phyloP scores from a whole-genome alignment of 1,140 invertebrate genomes.

The Aphaenogaster floridana region DNA sequence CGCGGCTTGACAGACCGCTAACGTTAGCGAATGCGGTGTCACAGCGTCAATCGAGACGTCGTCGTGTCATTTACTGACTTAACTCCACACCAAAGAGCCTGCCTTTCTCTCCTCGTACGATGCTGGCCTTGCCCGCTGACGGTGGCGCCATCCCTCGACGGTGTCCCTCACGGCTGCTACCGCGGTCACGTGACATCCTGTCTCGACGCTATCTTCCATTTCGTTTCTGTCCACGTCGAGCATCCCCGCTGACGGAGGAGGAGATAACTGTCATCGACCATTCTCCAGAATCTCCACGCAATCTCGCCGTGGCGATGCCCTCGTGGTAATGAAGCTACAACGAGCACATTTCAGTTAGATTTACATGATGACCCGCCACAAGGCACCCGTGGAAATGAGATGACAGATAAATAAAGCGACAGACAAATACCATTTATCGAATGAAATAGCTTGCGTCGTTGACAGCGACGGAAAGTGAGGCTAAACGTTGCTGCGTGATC shows the following conservation, averaged over 20 bases:
- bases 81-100: conserved; percentile 54
- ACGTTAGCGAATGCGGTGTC: conserved; percentile 14
- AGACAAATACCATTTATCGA: not conserved
- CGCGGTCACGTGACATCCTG: conserved; percentile 25
- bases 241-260: not conserved
- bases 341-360: not conserved
- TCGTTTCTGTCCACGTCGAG: not conserved
- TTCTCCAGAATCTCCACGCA: not conserved
- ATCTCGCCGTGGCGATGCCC: not conserved
- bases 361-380: not conserved
- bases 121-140: conserved; percentile 24
- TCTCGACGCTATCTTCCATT: not conserved
- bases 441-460: not conserved
- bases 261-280: conserved; percentile 8
- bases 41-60: conserved; percentile 16
- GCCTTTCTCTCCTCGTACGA: conserved; percentile 44
- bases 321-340: not conserved
- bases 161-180: not conserved
- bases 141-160: conserved; percentile 63
- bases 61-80: conserved; percentile 49
- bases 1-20: not conserved
- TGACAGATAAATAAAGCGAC: not conserved
- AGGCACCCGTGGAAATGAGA: not conserved
- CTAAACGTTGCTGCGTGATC: conserved; percentile 4
- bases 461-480: not conserved